Conservation (phyloP, 2,113 vertebrate genomes). For the rabbit (Oryctolagus cuniculus) region DNA sequence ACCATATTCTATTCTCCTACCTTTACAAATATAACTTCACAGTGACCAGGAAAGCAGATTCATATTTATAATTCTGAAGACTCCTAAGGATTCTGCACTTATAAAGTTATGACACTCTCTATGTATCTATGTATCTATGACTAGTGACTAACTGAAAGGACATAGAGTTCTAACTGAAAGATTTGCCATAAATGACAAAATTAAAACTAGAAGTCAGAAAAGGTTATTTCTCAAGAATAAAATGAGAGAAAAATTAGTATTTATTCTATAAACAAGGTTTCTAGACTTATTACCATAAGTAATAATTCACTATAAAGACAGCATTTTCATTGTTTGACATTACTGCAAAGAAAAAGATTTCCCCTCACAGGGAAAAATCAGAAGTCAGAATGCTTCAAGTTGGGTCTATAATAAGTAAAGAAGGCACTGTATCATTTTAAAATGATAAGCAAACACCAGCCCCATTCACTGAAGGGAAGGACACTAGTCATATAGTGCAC, state of each 20-base stretch:
- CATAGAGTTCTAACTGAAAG: not conserved
- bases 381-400: constrained; percentile 74
- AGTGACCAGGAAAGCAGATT: constrained; percentile 6
- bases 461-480: constrained; percentile 84
- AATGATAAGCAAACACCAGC: constrained; percentile 75
- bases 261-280: constrained; percentile 63
- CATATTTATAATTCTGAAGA: constrained; percentile 61
- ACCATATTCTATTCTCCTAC: not conserved
- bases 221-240: constrained; percentile 54
- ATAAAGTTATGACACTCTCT: not conserved
- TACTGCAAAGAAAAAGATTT: constrained; percentile 70
- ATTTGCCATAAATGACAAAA: constrained; percentile 64
- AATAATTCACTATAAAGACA: constrained; percentile 56
- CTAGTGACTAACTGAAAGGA: not conserved
- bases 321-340: constrained; percentile 67
- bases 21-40: constrained; percentile 21
- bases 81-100: not conserved
- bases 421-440: constrained; percentile 77
- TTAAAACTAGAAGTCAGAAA: constrained; percentile 47
- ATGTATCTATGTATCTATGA: too few species aligned
- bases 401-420: constrained; percentile 60
- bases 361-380: constrained; percentile 63
- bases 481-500: too few species aligned
- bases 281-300: constrained; percentile 30
- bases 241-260: constrained; percentile 13